phyloP scores from a whole-genome alignment of 2,113 vertebrate genomes.

The Crotalus horridus region DNA sequence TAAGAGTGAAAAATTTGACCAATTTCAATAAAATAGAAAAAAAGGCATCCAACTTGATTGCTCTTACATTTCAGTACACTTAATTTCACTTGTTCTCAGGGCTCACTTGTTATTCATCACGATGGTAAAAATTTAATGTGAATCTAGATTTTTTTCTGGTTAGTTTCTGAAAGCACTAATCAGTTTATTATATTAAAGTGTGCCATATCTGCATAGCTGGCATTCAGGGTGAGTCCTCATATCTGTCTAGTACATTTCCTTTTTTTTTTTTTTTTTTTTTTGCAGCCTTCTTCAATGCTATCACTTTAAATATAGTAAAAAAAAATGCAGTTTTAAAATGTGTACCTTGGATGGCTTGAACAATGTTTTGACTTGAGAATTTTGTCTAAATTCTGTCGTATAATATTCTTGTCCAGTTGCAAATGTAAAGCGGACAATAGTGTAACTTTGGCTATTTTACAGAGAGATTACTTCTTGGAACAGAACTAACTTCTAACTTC shows the following conservation, averaged over 20 bases:
- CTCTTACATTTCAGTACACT: not conserved
- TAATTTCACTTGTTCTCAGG: not conserved
- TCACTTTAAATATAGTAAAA: not conserved
- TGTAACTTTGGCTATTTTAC: not conserved
- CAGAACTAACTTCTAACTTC: not conserved
- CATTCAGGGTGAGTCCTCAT: not conserved
- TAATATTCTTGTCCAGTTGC: slow-evolving; percentile 4
- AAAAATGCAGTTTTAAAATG: not conserved
- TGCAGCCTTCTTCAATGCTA: not conserved
- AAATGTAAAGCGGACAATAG: not conserved
- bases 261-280: not conserved
- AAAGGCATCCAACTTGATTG: not conserved
- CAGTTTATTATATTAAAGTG: not conserved
- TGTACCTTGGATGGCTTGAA: not conserved
- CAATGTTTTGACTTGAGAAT: not conserved
- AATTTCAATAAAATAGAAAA: not conserved
- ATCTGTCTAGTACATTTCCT: not conserved
- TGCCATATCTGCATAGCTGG: not conserved
- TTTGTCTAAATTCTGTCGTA: not conserved
- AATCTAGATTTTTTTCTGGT: not conserved
- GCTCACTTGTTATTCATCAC: not conserved
- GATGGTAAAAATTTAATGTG: not conserved
- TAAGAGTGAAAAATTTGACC: slow-evolving; percentile 1
- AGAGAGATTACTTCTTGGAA: not conserved
- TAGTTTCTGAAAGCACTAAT: not conserved